Evolutionary conservation across 2,113 vertebrate species (phyloP), one percentile per base, ranked within the genome.

Genomic region (Chroicocephalus ridibundus): DNA sequence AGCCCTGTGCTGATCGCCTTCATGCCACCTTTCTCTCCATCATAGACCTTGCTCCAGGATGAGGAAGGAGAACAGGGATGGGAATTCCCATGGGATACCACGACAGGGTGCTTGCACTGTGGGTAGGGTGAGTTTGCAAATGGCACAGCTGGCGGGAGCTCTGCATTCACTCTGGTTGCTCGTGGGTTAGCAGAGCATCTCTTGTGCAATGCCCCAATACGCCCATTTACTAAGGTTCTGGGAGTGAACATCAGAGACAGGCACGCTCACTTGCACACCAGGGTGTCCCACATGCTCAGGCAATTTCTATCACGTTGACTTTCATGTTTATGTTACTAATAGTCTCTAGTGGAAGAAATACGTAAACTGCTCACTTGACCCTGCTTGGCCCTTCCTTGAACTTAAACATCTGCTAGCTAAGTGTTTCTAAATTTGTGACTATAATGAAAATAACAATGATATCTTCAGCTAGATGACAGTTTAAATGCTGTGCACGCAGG

Each of bases 1-100:
- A 44, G 8, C 11, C 11, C 26, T 2, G 0, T 61, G 21, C 27
- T 0, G 0, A 13, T 27, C 2, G 0, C 44, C 25, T 52, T 65
- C 29, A 9, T 27, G 38, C 14, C 12, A 14, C 44, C 24, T 76
- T n/a, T 11, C 7, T 69, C 20, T 80, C 36, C 7, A 0, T 18
- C 16, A 36, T 4, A 5, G 8, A 31, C 18, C 29, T 61, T 49
- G 42, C 25, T 49, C 15, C 29, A 54, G 46, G 15, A 7, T 15
- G 13, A 21, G 13, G 31, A 61, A 34, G n/a, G 22, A 55, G 13
- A 42, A 19, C 6, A 36, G 13, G 21, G 31, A 15, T 85, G 47
- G 40, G 22, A 68, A 36, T 15, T 51, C 26, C 18, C 24, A 7
- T 14, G 1, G 3, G 22, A 11, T 26, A 31, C 18, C 26, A 26